A percentile compares a stretch with the other conserved stretches of the same genome.
Evolutionary conservation across 1,140 invertebrate genomes (phyloP).

Genomic region (Sinonovacula constricta): DNA sequence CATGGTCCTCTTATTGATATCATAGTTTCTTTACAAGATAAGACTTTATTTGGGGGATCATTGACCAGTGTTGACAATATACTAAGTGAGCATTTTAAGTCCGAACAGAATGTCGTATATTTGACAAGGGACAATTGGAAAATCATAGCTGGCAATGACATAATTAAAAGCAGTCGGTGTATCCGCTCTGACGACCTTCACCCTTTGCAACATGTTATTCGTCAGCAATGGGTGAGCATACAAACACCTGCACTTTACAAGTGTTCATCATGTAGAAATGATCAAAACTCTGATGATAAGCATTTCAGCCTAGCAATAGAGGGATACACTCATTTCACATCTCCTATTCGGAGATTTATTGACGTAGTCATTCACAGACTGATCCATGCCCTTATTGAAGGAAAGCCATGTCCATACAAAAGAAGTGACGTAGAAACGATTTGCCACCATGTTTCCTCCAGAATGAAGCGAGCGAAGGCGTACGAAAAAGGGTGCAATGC

Average conservation of each 20-base stretch:
- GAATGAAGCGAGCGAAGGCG: slow-evolving; percentile 35
- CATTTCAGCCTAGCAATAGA: slow-evolving; percentile 52
- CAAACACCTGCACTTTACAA: slow-evolving; percentile 53
- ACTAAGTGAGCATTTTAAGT: slow-evolving; percentile 1
- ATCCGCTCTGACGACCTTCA: slow-evolving; percentile 37
- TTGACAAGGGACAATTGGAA: slow-evolving; percentile 4
- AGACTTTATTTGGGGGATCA: slow-evolving; percentile 6
- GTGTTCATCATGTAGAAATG: slow-evolving; percentile 31
- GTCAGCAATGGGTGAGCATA: slow-evolving; percentile 49
- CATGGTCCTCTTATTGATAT: slow-evolving; percentile 41
- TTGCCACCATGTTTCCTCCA: slow-evolving; percentile 53
- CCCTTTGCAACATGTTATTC: slow-evolving; percentile 38
- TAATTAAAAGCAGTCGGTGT: slow-evolving; percentile 11
- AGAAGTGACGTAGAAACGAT: slow-evolving; percentile 53
- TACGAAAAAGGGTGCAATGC: slow-evolving; percentile 51
- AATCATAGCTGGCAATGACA: too few relatives aligned
- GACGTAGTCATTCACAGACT: slow-evolving; percentile 84
- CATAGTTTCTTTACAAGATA: slow-evolving; percentile 50
- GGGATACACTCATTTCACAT: slow-evolving; percentile 78
- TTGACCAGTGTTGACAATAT: background rate
- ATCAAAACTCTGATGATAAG: background rate
- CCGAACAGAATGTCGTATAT: slow-evolving; percentile 8
- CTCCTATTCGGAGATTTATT: slow-evolving; percentile 77
- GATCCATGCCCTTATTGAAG: slow-evolving; percentile 80
- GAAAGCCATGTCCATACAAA: slow-evolving; percentile 43